These are phyloP conservation scores for Chrysotoxum bicinctum DNA, from an alignment of 2,888 invertebrate genomes.

Conservation along the genomic window DNA sequence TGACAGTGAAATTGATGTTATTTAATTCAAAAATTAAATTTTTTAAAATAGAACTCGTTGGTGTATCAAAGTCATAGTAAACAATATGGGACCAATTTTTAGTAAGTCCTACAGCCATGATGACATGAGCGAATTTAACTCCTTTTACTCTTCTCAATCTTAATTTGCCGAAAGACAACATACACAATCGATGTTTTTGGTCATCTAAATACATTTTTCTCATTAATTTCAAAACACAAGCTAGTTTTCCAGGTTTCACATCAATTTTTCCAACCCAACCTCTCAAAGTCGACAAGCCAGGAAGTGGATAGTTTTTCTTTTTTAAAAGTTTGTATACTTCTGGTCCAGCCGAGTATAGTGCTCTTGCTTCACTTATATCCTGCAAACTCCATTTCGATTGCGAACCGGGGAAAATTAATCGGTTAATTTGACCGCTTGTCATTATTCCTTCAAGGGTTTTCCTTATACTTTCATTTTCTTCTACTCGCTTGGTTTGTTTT, in stretches of 20 bases:
- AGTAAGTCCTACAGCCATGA: constrained; percentile 43
- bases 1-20: constrained; percentile 37
- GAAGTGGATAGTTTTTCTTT: constrained; percentile 48
- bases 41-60: constrained; percentile 33
- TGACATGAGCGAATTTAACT: constrained; percentile 47
- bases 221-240: constrained; percentile 37
- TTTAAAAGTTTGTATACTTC: constrained; percentile 32
- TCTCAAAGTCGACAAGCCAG: constrained; percentile 38
- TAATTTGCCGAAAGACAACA: constrained; percentile 64
- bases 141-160: constrained; percentile 36
- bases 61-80: constrained; percentile 53
- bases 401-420: constrained; percentile 22
- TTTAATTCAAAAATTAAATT: constrained; percentile 23
- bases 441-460: constrained; percentile 29
- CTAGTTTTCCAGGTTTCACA: constrained; percentile 46
- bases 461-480: constrained; percentile 39
- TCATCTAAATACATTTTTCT: constrained; percentile 8
- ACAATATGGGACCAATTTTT: constrained; percentile 63
- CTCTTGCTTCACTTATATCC: constrained; percentile 51
- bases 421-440: constrained; percentile 50
- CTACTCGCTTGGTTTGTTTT: constrained; percentile 23
- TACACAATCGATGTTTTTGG: constrained; percentile 48
- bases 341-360: constrained; percentile 45
- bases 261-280: constrained; percentile 51
- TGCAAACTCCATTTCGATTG: constrained; percentile 37